These are phyloP conservation scores for Drosophila atroscutellata DNA, from an alignment of 2,888 invertebrate species.

Conservation along the genomic window DNA sequence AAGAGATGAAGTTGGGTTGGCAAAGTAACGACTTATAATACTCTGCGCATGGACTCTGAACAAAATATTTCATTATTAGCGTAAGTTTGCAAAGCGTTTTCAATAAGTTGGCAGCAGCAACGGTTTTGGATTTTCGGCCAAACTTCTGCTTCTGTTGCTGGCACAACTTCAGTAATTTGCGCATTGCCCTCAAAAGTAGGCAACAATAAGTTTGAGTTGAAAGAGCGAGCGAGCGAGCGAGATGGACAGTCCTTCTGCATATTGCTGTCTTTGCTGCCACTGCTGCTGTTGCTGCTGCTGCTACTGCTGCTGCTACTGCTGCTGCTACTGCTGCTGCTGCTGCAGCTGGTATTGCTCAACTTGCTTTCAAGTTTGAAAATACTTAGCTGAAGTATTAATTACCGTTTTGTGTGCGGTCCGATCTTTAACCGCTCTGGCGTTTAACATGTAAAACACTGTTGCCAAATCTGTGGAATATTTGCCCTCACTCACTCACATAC, in stretches of 20 bases:
- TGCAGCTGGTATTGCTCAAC: constrained; percentile 22
- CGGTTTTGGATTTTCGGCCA: constrained; percentile 30
- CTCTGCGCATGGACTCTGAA: constrained; percentile 11
- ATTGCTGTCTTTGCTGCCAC: not conserved
- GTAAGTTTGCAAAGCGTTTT: constrained; percentile 50
- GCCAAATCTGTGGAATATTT: constrained; percentile 36
- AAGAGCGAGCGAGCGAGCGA: not conserved
- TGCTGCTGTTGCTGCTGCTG: not conserved
- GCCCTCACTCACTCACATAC: constrained; percentile 8
- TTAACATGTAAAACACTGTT: constrained; percentile 31
- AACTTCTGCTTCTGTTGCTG: constrained; percentile 26
- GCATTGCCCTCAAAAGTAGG: constrained; percentile 42
- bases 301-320: not conserved
- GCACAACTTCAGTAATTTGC: constrained; percentile 47
- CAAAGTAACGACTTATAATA: not conserved
- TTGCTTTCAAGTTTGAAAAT: constrained; percentile 50
- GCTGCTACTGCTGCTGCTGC: not conserved
- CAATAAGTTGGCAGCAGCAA: constrained; percentile 54
- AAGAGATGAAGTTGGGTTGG: not conserved
- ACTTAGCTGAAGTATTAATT: constrained; percentile 63
- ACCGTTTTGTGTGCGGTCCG: constrained; percentile 53
- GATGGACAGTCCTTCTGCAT: constrained; percentile 13
- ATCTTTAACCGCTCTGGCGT: constrained; percentile 24
- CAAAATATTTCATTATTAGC: constrained; percentile 28
- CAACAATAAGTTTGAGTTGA: constrained; percentile 27